These are phyloP conservation scores for Heliconius himera DNA, from an alignment of 1,140 invertebrate genomes.

Conservation along the genomic window DNA sequence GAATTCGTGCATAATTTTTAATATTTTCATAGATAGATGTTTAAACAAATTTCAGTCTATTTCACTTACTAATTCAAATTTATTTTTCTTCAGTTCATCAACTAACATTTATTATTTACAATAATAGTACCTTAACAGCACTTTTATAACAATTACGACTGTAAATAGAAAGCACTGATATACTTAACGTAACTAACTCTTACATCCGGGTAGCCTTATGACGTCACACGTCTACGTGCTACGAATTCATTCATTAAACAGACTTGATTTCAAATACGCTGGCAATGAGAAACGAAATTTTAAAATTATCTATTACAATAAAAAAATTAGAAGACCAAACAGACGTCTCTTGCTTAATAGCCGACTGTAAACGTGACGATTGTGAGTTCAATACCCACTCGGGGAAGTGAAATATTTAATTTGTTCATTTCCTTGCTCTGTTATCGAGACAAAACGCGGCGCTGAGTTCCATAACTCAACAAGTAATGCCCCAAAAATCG, in stretches of 20 bases:
- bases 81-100: too few species aligned
- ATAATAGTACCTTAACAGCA: background rate
- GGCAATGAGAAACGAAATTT: background rate
- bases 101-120: background rate
- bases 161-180: background rate
- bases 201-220: background rate
- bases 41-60: too few species aligned
- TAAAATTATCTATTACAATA: background rate
- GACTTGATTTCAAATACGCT: background rate
- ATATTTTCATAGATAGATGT: too few species aligned
- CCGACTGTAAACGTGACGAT: too few species aligned
- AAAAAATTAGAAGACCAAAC: background rate
- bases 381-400: too few species aligned
- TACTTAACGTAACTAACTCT: background rate
- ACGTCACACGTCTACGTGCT: background rate
- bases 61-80: too few species aligned
- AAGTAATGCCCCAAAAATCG: too few species aligned
- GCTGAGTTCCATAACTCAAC: too few species aligned
- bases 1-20: too few species aligned
- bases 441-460: too few species aligned
- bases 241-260: conserved; percentile 2
- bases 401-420: too few species aligned
- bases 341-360: background rate
- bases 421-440: too few species aligned
- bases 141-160: background rate